phyloP scores from a whole-genome alignment of 2,797 vertebrate genomes.

The Neomorphus geoffroyi region DNA sequence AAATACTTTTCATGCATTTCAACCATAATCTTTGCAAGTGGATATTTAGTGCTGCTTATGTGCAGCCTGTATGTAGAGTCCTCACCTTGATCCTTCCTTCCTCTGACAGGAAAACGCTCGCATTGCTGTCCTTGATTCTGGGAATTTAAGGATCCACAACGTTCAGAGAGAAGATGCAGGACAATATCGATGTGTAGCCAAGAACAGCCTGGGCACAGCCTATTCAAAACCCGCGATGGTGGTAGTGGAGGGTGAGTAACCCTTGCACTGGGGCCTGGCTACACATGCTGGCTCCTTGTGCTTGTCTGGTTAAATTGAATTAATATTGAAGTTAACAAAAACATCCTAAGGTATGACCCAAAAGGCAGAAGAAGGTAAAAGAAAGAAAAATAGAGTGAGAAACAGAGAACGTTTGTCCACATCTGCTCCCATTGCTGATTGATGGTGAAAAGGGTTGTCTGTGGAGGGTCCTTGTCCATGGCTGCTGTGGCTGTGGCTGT shows the following conservation, averaged over 20 bases:
- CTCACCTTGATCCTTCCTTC: neutral
- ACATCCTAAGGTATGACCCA: neutral
- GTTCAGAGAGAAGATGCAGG: constrained; percentile 94
- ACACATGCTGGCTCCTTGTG: accelerated
- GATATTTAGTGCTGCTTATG: neutral
- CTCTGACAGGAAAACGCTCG: constrained; percentile 83
- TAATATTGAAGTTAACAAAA: neutral
- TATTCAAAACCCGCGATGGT: constrained; percentile 90
- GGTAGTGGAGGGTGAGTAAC: constrained; percentile 89
- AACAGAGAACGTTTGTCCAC: neutral
- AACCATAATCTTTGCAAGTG: neutral
- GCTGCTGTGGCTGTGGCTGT: neutral
- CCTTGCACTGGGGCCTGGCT: neutral
- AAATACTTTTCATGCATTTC: neutral
- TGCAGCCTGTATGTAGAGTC: neutral
- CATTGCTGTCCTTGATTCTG: constrained; percentile 90
- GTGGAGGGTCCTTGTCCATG: neutral
- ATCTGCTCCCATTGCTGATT: neutral
- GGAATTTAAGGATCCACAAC: constrained; percentile 92
- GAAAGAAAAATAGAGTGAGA: neutral
- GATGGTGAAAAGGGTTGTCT: neutral
- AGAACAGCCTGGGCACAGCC: constrained; percentile 92
- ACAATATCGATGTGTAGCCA: constrained; percentile 92
- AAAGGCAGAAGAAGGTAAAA: neutral
- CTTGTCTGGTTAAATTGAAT: neutral